Conservation (phyloP, 2,888 invertebrate genomes). For the Globia sparganii region DNA sequence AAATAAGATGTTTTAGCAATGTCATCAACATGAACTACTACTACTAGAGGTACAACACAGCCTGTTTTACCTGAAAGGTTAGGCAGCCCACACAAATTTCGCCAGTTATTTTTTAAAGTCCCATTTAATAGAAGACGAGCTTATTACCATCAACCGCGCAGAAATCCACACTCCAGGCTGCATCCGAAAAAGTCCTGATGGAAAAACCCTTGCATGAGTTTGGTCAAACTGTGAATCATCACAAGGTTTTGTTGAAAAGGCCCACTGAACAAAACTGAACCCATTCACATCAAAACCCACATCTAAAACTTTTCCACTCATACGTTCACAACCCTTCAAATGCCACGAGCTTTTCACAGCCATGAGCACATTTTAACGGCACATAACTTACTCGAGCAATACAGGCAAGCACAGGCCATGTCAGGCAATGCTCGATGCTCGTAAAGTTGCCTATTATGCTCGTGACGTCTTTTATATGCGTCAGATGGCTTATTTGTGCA, state of each 20-base stretch:
- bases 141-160: not conserved
- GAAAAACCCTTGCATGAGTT: not conserved
- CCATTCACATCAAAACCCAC: not conserved
- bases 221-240: too few species aligned
- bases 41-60: too few species aligned
- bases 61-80: too few species aligned
- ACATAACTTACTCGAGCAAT: constrained; percentile 58
- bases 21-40: too few species aligned
- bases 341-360: constrained; percentile 45
- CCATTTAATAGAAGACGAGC: not conserved
- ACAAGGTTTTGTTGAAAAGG: not conserved
- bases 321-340: constrained; percentile 37
- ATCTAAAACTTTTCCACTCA: constrained; percentile 3
- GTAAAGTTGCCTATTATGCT: constrained; percentile 53
- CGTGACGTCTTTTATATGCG: constrained; percentile 45
- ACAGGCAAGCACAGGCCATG: constrained; percentile 44
- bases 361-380: constrained; percentile 56
- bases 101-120: not conserved
- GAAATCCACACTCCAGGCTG: not conserved
- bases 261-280: not conserved
- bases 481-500: constrained; percentile 46
- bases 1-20: too few species aligned
- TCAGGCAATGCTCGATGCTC: constrained; percentile 48
- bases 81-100: too few species aligned
- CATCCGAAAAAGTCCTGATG: not conserved